Evolutionary conservation across 2,888 invertebrate species (phyloP), one percentile per base, ranked within the genome.

Genomic region (Drosophila anomalata): DNA sequence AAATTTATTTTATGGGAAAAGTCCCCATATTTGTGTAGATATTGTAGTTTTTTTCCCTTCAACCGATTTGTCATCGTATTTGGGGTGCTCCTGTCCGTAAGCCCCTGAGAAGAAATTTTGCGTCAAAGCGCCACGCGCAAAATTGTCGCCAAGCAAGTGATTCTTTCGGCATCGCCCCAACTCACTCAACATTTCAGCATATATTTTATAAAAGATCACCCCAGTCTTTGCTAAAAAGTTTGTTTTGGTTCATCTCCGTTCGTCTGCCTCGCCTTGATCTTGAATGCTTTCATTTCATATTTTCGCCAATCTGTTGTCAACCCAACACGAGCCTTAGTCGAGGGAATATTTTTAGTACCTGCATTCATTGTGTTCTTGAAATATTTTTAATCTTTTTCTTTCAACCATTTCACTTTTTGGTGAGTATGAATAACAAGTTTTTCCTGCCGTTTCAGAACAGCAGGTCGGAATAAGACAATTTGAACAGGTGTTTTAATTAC

Each of bases 281-380:
- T 86, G 87, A 78, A 77, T 68, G 73, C 42, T 61, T 79, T 60
- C 51, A 44, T 51, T 46, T 61, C 33, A 54, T 48, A 56, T 62
- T 73, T 73, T 68, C 41, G 74, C 68, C 55, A 68, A 59, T 62
- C 63, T 76, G 86, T 83, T 83, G 86, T 78, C 86, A 86, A 80
- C 80, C 73, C 55, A 46, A 50, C 36, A 39, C 53, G 51, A 46
- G 24, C 41, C 55, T 55, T 41, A 76, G 58, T 53, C 36, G 46
- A 31, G 26, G 75, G 51, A 71, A 78, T 80, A 83, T 83, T 86
- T 80, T 74, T 85, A 78, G 80, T 78, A 57, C 50, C 54, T 70
- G 69, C 60, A 70, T 55, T 51, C 41, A 36, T 31, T 24, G 59
- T 53, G 41, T 60, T 59, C 42, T 59, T 68, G 31, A 63, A 50